phyloP scores from a whole-genome alignment of 2,888 invertebrate species.

The Tuberolachnus salignus region DNA sequence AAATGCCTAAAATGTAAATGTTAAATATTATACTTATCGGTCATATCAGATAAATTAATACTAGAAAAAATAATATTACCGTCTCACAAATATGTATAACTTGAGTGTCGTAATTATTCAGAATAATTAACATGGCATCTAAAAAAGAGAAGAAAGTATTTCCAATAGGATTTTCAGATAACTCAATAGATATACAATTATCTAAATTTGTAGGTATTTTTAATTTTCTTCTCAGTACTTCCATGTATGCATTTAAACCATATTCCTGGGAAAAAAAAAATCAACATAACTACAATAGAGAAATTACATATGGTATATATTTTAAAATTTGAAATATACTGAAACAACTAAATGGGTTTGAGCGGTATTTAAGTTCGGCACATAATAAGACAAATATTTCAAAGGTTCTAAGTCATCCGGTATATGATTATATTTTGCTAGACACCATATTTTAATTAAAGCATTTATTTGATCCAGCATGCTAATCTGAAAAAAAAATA shows the following conservation, averaged over 20 bases:
- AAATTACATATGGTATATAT: neutral
- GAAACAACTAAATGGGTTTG: constrained; percentile 28
- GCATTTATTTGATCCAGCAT: constrained; percentile 20
- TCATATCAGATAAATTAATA: neutral
- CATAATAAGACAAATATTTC: constrained; percentile 45
- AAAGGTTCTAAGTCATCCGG: constrained; percentile 41
- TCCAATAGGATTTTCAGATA: neutral
- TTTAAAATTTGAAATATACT: constrained; percentile 27
- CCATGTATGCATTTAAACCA: constrained; percentile 40
- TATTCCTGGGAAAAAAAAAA: constrained; percentile 27
- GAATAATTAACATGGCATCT: constrained; percentile 23
- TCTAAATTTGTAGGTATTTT: neutral
- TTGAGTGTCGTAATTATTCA: constrained; percentile 7
- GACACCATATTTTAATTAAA: constrained; percentile 40
- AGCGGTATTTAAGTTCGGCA: constrained; percentile 16
- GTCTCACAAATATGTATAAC: constrained; percentile 26
- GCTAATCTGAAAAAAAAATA: constrained; percentile 14
- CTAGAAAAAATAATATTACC: constrained; percentile 8
- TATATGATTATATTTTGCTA: constrained; percentile 38
- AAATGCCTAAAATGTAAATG: constrained; percentile 19
- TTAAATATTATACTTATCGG: neutral
- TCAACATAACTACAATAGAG: neutral
- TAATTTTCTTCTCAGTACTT: constrained; percentile 23
- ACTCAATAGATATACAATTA: neutral
- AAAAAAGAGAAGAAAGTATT: constrained; percentile 12